These are phyloP conservation scores for Numida meleagris DNA, from an alignment of 2,113 vertebrate species.

Conservation along the genomic window DNA sequence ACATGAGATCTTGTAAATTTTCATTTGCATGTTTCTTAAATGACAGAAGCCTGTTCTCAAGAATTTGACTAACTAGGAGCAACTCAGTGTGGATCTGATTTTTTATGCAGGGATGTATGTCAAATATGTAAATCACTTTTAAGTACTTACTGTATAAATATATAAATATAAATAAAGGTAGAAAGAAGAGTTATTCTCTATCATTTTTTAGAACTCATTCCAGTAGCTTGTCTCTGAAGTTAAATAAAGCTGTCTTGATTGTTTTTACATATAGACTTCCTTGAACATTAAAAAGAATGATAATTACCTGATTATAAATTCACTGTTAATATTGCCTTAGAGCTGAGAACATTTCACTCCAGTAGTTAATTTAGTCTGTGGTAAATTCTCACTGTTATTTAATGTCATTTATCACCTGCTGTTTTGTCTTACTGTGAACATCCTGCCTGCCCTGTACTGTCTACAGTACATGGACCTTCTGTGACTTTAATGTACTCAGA, in stretches of 20 bases:
- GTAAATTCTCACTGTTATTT: constrained; percentile 88
- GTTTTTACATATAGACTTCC: constrained; percentile 79
- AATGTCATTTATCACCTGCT: constrained; percentile 90
- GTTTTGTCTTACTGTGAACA: constrained; percentile 87
- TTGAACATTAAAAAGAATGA: constrained; percentile 78
- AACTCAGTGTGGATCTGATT: background rate
- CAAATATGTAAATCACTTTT: constrained; percentile 33
- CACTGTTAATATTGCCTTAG: constrained; percentile 84
- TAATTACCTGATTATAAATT: constrained; percentile 85
- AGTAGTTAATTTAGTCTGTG: constrained; percentile 85
- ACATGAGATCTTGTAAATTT: background rate
- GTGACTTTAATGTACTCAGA: constrained; percentile 86
- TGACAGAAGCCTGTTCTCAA: background rate
- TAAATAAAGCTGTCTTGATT: constrained; percentile 80
- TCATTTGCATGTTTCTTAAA: background rate
- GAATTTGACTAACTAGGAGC: background rate
- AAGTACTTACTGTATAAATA: constrained; percentile 63
- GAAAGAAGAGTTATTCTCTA: constrained; percentile 62
- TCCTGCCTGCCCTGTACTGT: constrained; percentile 82
- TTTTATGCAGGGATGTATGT: background rate
- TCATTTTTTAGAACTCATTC: constrained; percentile 56
- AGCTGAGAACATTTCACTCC: constrained; percentile 82
- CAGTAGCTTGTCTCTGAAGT: constrained; percentile 73
- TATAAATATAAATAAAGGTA: constrained; percentile 61
- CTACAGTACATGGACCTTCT: constrained; percentile 85